Base-by-base conservation (phyloP, 2,888 invertebrate species). In the Ellobium chinense region DNA sequence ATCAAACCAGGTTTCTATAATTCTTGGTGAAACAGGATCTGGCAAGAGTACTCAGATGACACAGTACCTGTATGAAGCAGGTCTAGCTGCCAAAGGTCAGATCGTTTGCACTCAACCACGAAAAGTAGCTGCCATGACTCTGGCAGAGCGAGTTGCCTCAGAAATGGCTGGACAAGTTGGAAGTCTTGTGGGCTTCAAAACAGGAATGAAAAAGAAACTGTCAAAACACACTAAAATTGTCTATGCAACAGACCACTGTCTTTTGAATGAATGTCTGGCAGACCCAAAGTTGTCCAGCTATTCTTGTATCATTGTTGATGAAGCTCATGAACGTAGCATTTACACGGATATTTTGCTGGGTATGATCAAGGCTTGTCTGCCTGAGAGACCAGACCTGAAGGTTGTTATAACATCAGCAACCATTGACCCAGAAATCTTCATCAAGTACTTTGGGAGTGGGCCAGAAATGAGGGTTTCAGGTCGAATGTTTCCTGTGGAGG, bases 31-130 rank as follows among this genome's bases (percentile, higher is more conserved):
- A 78, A 93, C 93, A 3, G 93, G 93, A 3, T 93, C 92, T 0
- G 93, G 93, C 1, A 93, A 93, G 81, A 93, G 92, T 75, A 93
- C 93, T 24, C 93, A 93, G 85, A 83, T 93, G 77, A 86, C 87
- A 3, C 92, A 93, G 82, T 93, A 93, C 78, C 80, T 93, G 0
- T 85, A 89, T 37, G 89, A 91, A 58, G 87, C 90, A 1, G 88
- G 88, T 21, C 78, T 88, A 69, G 83, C 84, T 27, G 82, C 85
- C 4, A 65, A 85, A 1, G 89, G 90, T 1, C 60, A 85, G 39
- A 89, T 92, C 36, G 90, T 90, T 2, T 93, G 93, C 81, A 93
- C 93, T 0, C 93, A 93, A 79, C 93, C 93, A 2, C 78, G 93
- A 65, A 92, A 92, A 85, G 91, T 93, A 39, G 93, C 93, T n/a